Evolutionary conservation across 2,113 vertebrate genomes (phyloP).

Genomic region (Urocynchramus pylzowi): DNA sequence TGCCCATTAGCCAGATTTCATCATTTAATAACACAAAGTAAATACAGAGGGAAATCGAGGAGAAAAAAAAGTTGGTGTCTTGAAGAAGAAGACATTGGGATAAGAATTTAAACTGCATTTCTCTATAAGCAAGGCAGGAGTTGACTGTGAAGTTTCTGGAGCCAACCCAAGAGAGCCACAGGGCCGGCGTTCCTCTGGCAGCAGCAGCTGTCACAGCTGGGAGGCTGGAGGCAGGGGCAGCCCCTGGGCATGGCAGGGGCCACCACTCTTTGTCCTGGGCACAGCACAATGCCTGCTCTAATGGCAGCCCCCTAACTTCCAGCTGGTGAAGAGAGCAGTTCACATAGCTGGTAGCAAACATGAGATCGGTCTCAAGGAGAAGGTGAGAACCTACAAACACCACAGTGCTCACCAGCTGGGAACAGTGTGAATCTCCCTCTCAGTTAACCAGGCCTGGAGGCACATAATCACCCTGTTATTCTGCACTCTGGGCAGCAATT

Average conservation of each 20-base stretch:
- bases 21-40: neutral
- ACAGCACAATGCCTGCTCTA: neutral
- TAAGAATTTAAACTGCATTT: neutral
- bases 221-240: neutral
- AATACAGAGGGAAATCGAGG: neutral
- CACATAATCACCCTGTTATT: neutral
- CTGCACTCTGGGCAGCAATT: neutral
- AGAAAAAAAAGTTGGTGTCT: neutral
- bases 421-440: neutral
- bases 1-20: conserved; percentile 4
- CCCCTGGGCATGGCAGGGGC: neutral
- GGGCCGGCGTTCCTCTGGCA: neutral
- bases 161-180: neutral
- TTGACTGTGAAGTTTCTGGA: neutral
- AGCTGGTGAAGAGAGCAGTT: neutral
- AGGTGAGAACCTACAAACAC: neutral
- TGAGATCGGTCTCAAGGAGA: neutral
- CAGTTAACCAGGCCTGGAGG: neutral
- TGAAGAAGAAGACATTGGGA: neutral
- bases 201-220: neutral
- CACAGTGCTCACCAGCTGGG: neutral
- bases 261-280: neutral
- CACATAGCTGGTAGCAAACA: neutral
- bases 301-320: neutral
- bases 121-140: neutral